Conservation (phyloP, 2,888 invertebrate species). For the Eilema caniola region DNA sequence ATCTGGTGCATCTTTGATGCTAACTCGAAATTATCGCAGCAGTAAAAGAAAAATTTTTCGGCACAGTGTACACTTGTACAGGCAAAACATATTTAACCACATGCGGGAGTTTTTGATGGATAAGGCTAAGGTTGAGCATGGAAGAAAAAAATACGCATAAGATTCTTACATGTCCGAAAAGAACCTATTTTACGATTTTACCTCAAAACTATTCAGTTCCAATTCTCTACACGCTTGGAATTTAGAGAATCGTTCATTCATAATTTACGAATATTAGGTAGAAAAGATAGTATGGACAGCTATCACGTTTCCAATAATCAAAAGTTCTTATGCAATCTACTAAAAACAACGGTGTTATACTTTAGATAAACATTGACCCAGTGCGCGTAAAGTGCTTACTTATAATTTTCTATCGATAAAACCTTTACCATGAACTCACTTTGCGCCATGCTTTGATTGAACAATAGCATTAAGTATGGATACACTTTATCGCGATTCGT, state of each 20-base stretch:
- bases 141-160: not conserved
- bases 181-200: not conserved
- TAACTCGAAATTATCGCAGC: not conserved
- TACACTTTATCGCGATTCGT: conserved; percentile 17
- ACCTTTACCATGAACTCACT: conserved; percentile 54
- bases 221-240: not conserved
- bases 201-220: too few relatives aligned
- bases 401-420: conserved; percentile 57
- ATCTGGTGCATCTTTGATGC: not conserved
- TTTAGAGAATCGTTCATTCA: not conserved
- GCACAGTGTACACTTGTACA: not conserved
- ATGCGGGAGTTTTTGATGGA: too few relatives aligned
- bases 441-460: conserved; percentile 48
- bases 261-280: not conserved
- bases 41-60: not conserved
- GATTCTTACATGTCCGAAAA: not conserved
- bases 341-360: not conserved
- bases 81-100: not conserved
- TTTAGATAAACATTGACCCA: conserved; percentile 59
- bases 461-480: conserved; percentile 33
- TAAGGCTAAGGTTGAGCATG: too few relatives aligned
- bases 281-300: not conserved
- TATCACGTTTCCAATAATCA: not conserved
- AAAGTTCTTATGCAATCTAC: not conserved
- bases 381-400: conserved; percentile 32